Percentiles rank a stretch among this genome's conserved stretches.
phyloP scores from a whole-genome alignment of 1,140 invertebrate genomes.

The Ips nitidus region DNA sequence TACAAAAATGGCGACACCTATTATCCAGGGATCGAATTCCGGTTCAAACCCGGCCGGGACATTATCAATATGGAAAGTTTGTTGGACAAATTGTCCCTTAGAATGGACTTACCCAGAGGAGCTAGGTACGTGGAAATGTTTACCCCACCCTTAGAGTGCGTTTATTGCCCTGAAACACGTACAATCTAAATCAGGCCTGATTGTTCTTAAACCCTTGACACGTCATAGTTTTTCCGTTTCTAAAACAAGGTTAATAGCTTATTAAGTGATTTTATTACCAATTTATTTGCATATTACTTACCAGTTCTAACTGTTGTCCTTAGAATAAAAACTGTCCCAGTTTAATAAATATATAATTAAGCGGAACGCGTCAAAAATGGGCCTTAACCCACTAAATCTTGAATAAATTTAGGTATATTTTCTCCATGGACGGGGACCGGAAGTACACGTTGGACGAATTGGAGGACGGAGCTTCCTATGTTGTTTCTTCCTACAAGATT shows the following conservation, averaged over 20 bases:
- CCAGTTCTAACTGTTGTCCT: too few relatives aligned
- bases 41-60: conserved; percentile 85
- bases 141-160: background rate
- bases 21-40: conserved; percentile 84
- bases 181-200: too few relatives aligned
- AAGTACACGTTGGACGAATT: conserved; percentile 83
- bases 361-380: too few relatives aligned
- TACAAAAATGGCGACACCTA: conserved; percentile 93
- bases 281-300: too few relatives aligned
- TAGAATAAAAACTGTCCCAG: too few relatives aligned
- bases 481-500: conserved; percentile 88
- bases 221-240: too few relatives aligned
- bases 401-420: conserved; percentile 67
- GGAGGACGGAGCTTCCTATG: conserved; percentile 86
- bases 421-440: conserved; percentile 84
- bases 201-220: too few relatives aligned
- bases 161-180: background rate
- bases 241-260: too few relatives aligned
- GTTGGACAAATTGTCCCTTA: conserved; percentile 78
- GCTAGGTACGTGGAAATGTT: conserved; percentile 51
- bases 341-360: too few relatives aligned
- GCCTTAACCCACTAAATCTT: too few relatives aligned
- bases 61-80: conserved; percentile 85
- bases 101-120: conserved; percentile 80
- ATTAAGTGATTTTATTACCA: too few relatives aligned